Conservation (phyloP, 2,888 invertebrate genomes). For the Sympetrum striolatum region DNA sequence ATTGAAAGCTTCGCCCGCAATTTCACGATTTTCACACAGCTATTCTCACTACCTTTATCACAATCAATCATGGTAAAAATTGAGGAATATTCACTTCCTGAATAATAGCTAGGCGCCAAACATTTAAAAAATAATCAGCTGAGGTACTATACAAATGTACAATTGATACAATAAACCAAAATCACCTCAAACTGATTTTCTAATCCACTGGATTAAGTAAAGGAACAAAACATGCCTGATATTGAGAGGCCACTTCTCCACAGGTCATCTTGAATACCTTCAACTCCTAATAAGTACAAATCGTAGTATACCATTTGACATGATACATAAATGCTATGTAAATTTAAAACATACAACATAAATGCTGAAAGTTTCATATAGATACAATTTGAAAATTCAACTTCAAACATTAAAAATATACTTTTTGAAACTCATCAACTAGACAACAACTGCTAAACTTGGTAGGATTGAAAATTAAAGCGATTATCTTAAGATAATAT, state of each 20-base stretch:
- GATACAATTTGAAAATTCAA: slow-evolving; percentile 5
- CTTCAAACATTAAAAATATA: slow-evolving; percentile 4
- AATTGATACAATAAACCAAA: neutral
- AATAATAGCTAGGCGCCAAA: neutral
- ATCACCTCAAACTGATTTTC: neutral
- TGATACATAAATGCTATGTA: neutral
- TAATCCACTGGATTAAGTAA: neutral
- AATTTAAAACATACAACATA: neutral
- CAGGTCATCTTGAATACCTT: neutral
- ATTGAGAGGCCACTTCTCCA: neutral
- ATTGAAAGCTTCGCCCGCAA: neutral
- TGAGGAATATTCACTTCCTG: slow-evolving; percentile 3
- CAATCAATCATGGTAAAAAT: slow-evolving; percentile 33
- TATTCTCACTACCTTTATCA: slow-evolving; percentile 32
- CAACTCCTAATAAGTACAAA: neutral
- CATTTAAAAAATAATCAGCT: neutral
- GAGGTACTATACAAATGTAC: neutral
- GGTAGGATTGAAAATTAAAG: neutral
- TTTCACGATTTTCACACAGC: neutral
- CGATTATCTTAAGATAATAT: slow-evolving; percentile 3
- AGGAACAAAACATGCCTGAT: neutral
- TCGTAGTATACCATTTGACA: neutral
- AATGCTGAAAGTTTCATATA: neutral
- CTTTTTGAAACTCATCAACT: neutral
- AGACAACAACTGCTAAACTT: neutral